Base-by-base conservation (phyloP, 2,888 invertebrate genomes). In the Carcina quercana region DNA sequence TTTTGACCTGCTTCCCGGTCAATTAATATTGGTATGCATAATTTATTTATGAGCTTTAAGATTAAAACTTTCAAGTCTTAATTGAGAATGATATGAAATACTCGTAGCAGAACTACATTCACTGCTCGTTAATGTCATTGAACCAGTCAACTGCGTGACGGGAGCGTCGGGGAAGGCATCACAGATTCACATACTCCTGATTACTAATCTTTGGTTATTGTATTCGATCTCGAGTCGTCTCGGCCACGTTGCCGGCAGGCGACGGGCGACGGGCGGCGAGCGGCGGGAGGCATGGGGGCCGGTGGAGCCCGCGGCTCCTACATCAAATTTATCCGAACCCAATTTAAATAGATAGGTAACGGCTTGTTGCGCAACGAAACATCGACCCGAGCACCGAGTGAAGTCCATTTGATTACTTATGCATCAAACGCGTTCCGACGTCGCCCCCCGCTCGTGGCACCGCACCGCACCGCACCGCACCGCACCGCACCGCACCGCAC, bases 321-420 rank as follows among this genome's bases (percentile, higher is more conserved):
- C 59, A 63, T 68, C 59, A 61, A 65, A 66, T 62, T 56, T 64
- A 70, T 75, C 67, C 61, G 59, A 70, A 65, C 65, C 62, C 71
- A 76, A 76, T 79, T 78, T 73, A 72, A 75, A 74, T 71, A 61
- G 60, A 60, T 65, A 72, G 68, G 69, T 72, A 78, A 76, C 72
- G 70, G 72, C 64, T 69, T 67, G 71, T 78, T 75, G 70, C 67
- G 71, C 71, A 76, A 80, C 61, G 63, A 64, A 67, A 62, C 79
- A 65, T 64, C 73, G 79, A 79, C 76, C 82, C 64, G 55, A 45
- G 51, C 42, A 49, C 40, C 42, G 34, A 47, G 53, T 55, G 56
- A 50, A 65, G 65, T 60, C 62, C 61, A 67, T 72, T 75, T 68
- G 70, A 75, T 75, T 70, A 69, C 68, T 69, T 75, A 74, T 71